Evolutionary conservation across 53 echinoderm and acorn worm genomes (phyloP).

Genomic region (Patiria pectinifera): DNA sequence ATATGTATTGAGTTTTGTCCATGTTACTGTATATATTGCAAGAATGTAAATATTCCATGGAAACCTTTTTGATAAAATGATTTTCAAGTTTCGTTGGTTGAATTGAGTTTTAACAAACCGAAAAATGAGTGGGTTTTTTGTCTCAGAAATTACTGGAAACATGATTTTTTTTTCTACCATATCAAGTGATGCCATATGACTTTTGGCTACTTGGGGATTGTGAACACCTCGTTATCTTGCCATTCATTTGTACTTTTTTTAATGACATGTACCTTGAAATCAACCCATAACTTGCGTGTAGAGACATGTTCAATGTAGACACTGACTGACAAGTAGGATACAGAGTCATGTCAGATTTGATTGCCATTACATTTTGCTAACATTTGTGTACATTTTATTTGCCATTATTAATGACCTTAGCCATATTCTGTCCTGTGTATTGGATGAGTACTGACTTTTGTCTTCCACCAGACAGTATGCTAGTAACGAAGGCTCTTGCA

Average conservation of each 20-base stretch:
- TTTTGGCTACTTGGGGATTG: no score
- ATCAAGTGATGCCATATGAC: no score
- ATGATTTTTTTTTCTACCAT: no score
- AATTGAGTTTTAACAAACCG: neutral
- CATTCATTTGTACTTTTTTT: neutral
- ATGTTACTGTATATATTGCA: constrained; percentile 61
- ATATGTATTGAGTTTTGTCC: neutral
- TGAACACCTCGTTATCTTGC: constrained; percentile 22
- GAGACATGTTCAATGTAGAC: neutral
- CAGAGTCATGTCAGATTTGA: neutral
- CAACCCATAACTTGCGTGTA: neutral
- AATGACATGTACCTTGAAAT: neutral
- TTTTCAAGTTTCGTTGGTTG: neutral
- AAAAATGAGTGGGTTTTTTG: no score
- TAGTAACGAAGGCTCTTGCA: constrained; percentile 23
- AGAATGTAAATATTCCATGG: constrained; percentile 55
- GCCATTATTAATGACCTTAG: neutral
- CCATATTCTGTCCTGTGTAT: constrained; percentile 1
- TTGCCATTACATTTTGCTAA: neutral
- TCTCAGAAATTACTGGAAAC: no score
- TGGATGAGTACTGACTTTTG: constrained; percentile 14
- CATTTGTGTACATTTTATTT: constrained; percentile 1
- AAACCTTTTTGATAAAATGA: constrained; percentile 35
- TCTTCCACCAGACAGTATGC: constrained; percentile 37
- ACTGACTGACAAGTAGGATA: neutral